Conservation (phyloP, 2,888 invertebrate genomes). For the Pocota personata region DNA sequence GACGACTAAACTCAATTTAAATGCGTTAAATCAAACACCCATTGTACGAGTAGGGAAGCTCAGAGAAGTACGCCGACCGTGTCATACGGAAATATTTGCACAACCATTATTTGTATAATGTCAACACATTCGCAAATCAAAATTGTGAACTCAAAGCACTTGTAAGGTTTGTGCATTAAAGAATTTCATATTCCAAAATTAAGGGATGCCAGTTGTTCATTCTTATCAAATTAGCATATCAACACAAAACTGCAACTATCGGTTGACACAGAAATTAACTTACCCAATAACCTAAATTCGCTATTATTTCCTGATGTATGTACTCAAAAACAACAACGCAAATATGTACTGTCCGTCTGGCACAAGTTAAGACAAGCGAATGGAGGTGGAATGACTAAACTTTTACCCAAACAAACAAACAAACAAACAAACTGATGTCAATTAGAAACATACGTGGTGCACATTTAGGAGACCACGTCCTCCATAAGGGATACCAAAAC, state of each 20-base stretch:
- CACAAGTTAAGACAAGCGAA: conserved; percentile 37
- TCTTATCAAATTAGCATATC: conserved; percentile 6
- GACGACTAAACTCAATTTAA: background rate
- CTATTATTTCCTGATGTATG: conserved; percentile 69
- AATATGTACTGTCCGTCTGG: conserved; percentile 59
- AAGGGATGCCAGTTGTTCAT: background rate
- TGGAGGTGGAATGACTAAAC: conserved; percentile 74
- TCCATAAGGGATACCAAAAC: conserved; percentile 25
- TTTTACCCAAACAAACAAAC: conserved; percentile 72
- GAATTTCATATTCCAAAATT: background rate
- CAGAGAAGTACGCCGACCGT: background rate
- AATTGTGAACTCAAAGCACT: background rate
- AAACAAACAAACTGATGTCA: conserved; percentile 64
- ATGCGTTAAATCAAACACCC: conserved; percentile 4
- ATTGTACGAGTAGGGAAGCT: background rate
- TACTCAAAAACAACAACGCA: conserved; percentile 68
- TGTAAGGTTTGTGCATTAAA: background rate
- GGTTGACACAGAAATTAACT: conserved; percentile 69
- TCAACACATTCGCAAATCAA: conserved; percentile 81
- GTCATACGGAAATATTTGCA: conserved; percentile 78
- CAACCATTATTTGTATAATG: conserved; percentile 82
- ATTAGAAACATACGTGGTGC: conserved; percentile 52
- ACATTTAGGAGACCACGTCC: conserved; percentile 40
- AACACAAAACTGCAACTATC: conserved; percentile 52
- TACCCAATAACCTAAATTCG: conserved; percentile 76